Evolutionary conservation across 2,113 vertebrate species (phyloP).

Genomic region (Tretioscincus oriximinensis): DNA sequence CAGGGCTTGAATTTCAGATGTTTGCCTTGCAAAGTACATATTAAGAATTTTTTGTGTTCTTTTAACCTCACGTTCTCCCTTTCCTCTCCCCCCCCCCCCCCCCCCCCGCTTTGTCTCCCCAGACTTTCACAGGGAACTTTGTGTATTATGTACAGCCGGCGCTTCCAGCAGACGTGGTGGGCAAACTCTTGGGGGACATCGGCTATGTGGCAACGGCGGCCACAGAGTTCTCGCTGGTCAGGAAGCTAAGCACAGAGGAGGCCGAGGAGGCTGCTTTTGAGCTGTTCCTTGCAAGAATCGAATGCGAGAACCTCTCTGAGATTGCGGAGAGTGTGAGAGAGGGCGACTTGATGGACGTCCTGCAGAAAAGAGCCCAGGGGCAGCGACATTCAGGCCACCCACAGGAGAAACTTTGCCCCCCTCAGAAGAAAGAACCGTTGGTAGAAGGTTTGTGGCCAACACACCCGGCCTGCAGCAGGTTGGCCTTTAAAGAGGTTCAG

Average conservation of each 20-base stretch:
- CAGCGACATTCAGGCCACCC: rapidly evolving
- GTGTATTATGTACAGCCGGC: conserved; percentile 80
- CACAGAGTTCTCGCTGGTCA: conserved; percentile 74
- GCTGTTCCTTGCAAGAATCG: conserved; percentile 79
- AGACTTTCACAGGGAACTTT: conserved; percentile 85
- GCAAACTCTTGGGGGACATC: conserved; percentile 75
- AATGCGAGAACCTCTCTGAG: conserved; percentile 74
- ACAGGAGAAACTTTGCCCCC: neutral
- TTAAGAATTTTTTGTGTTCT: neutral
- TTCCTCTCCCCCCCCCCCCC: neutral
- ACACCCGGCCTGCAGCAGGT: neutral
- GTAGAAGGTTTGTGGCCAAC: conserved; percentile 11
- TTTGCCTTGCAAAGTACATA: neutral
- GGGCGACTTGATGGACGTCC: conserved; percentile 52
- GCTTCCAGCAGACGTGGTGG: conserved; percentile 68
- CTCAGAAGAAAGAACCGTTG: neutral
- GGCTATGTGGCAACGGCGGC: conserved; percentile 76
- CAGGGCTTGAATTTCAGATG: neutral
- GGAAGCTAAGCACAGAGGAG: conserved; percentile 63
- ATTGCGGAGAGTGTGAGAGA: conserved; percentile 61
- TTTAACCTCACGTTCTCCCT: conserved; percentile 30
- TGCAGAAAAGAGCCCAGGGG: conserved; percentile 52
- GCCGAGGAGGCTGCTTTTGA: conserved; percentile 77
- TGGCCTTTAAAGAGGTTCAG: conserved; percentile 6
- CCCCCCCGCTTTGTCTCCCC: conserved; percentile 25